Percentiles rank a stretch among this genome's conserved stretches.
These are phyloP conservation scores for Sus cebifrons DNA, from an alignment of 2,797 vertebrate species.

Conservation along the genomic window DNA sequence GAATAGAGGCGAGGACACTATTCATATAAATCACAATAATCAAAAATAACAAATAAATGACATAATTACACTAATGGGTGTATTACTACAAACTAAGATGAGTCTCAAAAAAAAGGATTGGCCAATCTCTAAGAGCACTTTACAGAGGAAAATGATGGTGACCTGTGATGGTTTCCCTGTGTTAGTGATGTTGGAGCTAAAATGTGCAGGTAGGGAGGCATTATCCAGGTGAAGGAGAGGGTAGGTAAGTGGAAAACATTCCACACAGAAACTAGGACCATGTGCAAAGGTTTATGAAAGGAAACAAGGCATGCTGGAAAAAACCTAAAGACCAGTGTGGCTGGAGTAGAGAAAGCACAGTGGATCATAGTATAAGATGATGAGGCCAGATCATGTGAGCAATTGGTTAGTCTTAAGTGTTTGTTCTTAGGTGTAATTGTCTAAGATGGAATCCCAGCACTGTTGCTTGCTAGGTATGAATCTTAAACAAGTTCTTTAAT, in stretches of 20 bases:
- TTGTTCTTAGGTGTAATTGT: not conserved
- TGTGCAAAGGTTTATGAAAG: not conserved
- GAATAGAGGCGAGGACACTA: not conserved
- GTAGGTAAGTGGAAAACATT: not conserved
- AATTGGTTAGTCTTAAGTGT: not conserved
- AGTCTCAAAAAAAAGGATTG: not conserved
- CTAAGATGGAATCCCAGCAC: not conserved
- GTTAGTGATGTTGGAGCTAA: not conserved
- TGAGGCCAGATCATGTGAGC: not conserved
- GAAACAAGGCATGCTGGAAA: not conserved
- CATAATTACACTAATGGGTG: not conserved
- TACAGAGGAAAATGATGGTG: not conserved
- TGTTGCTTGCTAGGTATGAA: not conserved
- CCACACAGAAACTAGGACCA: not conserved
- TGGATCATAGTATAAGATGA: not conserved
- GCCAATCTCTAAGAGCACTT: not conserved
- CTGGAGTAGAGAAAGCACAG: not conserved
- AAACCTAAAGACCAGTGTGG: not conserved
- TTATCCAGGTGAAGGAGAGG: not conserved
- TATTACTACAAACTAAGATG: not conserved
- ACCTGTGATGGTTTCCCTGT: not conserved
- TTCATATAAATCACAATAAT: not conserved
- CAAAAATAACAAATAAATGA: not conserved
- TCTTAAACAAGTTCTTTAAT: constrained; percentile 26
- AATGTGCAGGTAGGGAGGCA: not conserved